Percentiles rank a stretch among this genome's conserved stretches.
phyloP scores from a whole-genome alignment of 2,888 invertebrate genomes.

The Embidobia sp. region DNA sequence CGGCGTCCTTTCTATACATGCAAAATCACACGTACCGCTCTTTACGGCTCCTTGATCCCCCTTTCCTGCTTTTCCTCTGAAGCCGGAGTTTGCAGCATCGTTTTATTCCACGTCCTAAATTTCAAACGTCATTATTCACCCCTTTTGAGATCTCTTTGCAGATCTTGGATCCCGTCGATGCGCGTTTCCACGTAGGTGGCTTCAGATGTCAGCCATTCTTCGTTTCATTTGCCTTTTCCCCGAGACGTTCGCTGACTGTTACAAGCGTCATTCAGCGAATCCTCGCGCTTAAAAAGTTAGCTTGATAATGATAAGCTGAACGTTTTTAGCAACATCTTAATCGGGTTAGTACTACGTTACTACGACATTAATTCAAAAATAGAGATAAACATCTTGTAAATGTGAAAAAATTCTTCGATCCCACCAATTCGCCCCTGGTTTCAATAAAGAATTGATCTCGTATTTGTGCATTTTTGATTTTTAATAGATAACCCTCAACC shows the following conservation, averaged over 20 bases:
- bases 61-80: constrained; percentile 66
- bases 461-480: too few species aligned
- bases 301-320: too few species aligned
- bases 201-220: constrained; percentile 68
- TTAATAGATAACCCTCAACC: too few species aligned
- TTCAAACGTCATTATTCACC: constrained; percentile 81
- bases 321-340: too few species aligned
- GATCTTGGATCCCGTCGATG: constrained; percentile 72
- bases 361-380: too few species aligned
- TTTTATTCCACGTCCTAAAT: constrained; percentile 80
- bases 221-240: constrained; percentile 23
- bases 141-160: constrained; percentile 74
- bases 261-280: too few species aligned
- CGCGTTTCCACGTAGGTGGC: constrained; percentile 73
- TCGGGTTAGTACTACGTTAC: too few species aligned
- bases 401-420: too few species aligned
- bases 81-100: constrained; percentile 73
- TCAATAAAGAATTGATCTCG: too few species aligned
- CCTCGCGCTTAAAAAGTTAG: too few species aligned
- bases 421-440: too few species aligned
- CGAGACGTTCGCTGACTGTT: constrained; percentile 19
- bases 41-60: constrained; percentile 64
- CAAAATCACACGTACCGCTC: constrained; percentile 61
- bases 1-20: constrained; percentile 45
- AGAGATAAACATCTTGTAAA: too few species aligned